These are phyloP conservation scores for Coelopa pilipes DNA, from an alignment of 2,888 invertebrate genomes.

Conservation along the genomic window DNA sequence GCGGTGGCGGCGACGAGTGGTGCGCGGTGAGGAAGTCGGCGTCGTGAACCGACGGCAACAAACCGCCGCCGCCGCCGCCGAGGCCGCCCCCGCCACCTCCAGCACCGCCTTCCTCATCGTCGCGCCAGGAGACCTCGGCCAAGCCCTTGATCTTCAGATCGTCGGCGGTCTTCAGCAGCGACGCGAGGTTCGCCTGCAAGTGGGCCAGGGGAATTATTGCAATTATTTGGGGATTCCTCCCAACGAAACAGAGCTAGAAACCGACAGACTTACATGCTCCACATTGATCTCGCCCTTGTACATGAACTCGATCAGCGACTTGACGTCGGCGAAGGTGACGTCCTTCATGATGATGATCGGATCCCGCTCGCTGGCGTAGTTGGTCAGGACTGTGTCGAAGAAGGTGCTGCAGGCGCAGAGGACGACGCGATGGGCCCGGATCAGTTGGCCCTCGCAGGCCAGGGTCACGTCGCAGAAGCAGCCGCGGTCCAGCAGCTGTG, in stretches of 20 bases:
- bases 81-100: not conserved
- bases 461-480: conserved; percentile 91
- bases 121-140: conserved; percentile 89
- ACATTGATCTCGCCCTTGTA: conserved; percentile 96
- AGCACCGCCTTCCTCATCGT: conserved; percentile 64
- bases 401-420: conserved; percentile 93
- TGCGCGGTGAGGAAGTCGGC: conserved; percentile 56
- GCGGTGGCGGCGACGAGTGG: conserved; percentile 29
- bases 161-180: conserved; percentile 90
- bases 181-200: conserved; percentile 83
- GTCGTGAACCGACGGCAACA: conserved; percentile 54
- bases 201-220: too few relatives aligned
- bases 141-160: conserved; percentile 91
- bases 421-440: conserved; percentile 82
- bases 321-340: conserved; percentile 89
- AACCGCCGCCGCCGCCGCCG: conserved; percentile 40
- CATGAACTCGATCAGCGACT: conserved; percentile 93
- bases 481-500: conserved; percentile 85
- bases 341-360: conserved; percentile 89
- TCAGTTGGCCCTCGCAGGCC: conserved; percentile 84
- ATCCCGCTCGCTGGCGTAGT: conserved; percentile 80
- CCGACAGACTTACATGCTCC: conserved; percentile 79
- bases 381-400: conserved; percentile 86
- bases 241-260: not conserved
- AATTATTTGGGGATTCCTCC: too few relatives aligned